A percentile compares a stretch with the other conserved stretches of the same genome.
Evolutionary conservation across 30 jellyfish, hydroid and myxozoan species (phyloP).

Genomic region (Turritopsis dohrnii): DNA sequence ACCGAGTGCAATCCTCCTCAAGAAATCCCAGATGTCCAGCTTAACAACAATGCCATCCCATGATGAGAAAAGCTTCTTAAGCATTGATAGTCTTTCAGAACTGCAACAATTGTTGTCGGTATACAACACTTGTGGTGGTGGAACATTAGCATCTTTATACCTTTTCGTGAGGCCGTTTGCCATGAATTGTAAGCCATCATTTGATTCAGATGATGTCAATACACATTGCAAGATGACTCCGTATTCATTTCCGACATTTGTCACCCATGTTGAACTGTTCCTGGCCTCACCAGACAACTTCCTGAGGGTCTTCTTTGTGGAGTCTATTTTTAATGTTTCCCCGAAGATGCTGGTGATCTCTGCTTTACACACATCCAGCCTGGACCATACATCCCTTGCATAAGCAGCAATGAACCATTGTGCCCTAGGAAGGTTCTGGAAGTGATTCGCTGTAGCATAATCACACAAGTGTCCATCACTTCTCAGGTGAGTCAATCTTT

Average conservation of each 20-base stretch:
- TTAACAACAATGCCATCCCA: slow-evolving; percentile 25
- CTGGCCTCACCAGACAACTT: slow-evolving; percentile 55
- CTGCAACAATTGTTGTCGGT: slow-evolving; percentile 55
- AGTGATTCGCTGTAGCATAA: no score
- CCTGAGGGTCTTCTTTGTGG: slow-evolving; percentile 40
- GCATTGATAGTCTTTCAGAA: slow-evolving; percentile 15
- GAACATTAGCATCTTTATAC: slow-evolving; percentile 21
- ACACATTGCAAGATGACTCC: slow-evolving; percentile 40
- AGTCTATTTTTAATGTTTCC: slow-evolving; percentile 37
- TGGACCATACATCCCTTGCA: slow-evolving; percentile 53
- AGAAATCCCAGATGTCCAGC: slow-evolving; percentile 48
- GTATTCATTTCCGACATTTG: slow-evolving; percentile 62
- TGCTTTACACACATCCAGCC: slow-evolving; percentile 32
- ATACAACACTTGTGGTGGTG: slow-evolving; percentile 37
- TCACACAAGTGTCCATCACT: no score
- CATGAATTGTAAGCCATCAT: slow-evolving; percentile 18
- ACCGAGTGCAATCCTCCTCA: slow-evolving; percentile 32
- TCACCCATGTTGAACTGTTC: slow-evolving; percentile 30
- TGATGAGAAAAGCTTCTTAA: slow-evolving; percentile 10
- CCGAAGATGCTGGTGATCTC: slow-evolving; percentile 35
- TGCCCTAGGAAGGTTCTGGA: no score
- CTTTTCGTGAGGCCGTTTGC: slow-evolving; percentile 37
- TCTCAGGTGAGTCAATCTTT: background rate
- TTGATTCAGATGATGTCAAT: slow-evolving; percentile 16
- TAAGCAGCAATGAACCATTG: no score